These are phyloP conservation scores for Athalia circularis DNA, from an alignment of 2,888 invertebrate species.

Conservation along the genomic window DNA sequence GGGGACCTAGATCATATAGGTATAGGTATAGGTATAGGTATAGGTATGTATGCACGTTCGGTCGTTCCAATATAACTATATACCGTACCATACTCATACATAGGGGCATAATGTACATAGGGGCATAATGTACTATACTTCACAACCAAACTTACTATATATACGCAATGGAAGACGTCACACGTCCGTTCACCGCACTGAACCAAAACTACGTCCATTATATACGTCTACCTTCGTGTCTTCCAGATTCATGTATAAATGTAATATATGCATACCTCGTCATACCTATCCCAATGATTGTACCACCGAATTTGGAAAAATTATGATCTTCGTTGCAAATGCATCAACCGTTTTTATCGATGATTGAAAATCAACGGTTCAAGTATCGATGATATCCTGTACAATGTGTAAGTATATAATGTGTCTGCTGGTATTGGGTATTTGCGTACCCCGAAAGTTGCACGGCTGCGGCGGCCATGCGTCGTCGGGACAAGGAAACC, in stretches of 20 bases:
- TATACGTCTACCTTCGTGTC: neutral
- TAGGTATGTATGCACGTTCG: constrained; percentile 16
- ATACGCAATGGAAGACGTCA: neutral
- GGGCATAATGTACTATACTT: neutral
- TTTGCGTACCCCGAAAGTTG: constrained; percentile 41
- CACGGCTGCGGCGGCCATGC: constrained; percentile 37
- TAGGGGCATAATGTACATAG: neutral
- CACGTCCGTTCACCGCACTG: neutral
- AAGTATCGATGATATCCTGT: neutral
- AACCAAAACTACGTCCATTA: neutral
- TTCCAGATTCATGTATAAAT: neutral
- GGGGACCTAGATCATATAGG: constrained; percentile 60
- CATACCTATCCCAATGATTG: neutral
- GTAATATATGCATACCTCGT: neutral
- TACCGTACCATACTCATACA: neutral
- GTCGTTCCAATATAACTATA: constrained; percentile 13
- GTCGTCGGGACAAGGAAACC: constrained; percentile 62
- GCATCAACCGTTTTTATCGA: neutral
- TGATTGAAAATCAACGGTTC: neutral
- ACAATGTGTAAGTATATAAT: neutral
- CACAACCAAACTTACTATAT: neutral
- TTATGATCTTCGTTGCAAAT: neutral
- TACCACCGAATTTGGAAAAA: neutral
- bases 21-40: constrained; percentile 29
- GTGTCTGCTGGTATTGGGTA: constrained; percentile 2